These are phyloP conservation scores for Apamea crenata DNA, from an alignment of 2,888 invertebrate species.

Conservation along the genomic window DNA sequence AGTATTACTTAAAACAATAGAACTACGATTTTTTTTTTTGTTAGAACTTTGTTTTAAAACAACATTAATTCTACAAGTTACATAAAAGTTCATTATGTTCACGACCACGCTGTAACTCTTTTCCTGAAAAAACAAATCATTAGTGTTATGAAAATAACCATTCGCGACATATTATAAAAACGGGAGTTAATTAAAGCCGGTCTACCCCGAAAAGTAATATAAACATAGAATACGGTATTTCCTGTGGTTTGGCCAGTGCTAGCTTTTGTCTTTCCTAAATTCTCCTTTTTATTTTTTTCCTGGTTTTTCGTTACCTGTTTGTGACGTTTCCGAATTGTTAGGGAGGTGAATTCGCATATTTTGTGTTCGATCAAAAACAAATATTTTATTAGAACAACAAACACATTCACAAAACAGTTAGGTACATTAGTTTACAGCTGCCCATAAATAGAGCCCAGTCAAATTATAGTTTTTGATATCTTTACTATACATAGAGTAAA, in stretches of 20 bases:
- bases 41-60: neutral
- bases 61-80: neutral
- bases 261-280: slow-evolving; percentile 3
- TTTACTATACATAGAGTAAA: too few species aligned
- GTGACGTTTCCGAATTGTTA: slow-evolving; percentile 15
- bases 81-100: neutral
- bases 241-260: slow-evolving; percentile 17
- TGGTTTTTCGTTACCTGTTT: neutral
- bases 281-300: slow-evolving; percentile 5
- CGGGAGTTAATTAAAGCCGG: slow-evolving; percentile 41
- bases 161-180: slow-evolving; percentile 18
- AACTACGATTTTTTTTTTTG: neutral
- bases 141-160: slow-evolving; percentile 27
- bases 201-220: neutral
- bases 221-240: slow-evolving; percentile 8
- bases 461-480: too few species aligned
- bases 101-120: neutral
- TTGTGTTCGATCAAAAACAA: too few species aligned
- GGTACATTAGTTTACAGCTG: too few species aligned
- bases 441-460: too few species aligned
- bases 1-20: neutral
- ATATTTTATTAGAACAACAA: too few species aligned
- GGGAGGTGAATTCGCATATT: neutral
- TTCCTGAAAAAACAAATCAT: slow-evolving; percentile 3
- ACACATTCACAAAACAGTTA: too few species aligned